phyloP scores from a whole-genome alignment of 2,113 vertebrate genomes.

The Leptodactylus fuscus region DNA sequence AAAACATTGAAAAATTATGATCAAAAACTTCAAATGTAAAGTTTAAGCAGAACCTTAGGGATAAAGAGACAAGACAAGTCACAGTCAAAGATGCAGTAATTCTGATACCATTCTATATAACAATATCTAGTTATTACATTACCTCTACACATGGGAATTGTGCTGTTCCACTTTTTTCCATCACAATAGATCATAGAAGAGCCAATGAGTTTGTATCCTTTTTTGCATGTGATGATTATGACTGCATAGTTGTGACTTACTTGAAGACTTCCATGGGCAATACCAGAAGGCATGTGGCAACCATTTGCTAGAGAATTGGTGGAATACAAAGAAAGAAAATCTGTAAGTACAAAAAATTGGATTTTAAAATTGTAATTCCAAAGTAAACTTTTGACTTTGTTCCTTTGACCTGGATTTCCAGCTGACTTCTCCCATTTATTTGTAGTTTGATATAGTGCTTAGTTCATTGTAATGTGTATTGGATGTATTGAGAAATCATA shows the following conservation, averaged over 20 bases:
- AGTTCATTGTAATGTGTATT: too few species aligned
- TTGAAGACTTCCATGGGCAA: slow-evolving; percentile 65
- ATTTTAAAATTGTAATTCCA: too few species aligned
- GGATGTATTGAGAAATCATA: too few species aligned
- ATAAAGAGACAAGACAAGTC: too few species aligned
- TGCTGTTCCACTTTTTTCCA: slow-evolving; percentile 71
- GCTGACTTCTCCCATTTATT: too few species aligned
- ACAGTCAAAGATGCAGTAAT: not conserved
- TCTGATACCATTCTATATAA: not conserved
- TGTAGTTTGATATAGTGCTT: too few species aligned
- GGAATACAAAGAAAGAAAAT: not conserved
- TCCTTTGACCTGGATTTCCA: too few species aligned
- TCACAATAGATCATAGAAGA: slow-evolving; percentile 70
- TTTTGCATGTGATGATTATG: slow-evolving; percentile 66
- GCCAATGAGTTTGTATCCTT: slow-evolving; percentile 69
- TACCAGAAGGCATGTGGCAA: not conserved
- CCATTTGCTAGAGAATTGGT: slow-evolving; percentile 3
- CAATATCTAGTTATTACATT: not conserved
- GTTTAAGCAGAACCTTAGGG: too few species aligned
- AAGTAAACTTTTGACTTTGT: too few species aligned
- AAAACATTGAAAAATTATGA: too few species aligned
- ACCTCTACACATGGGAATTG: slow-evolving; percentile 72
- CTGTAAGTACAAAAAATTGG: too few species aligned
- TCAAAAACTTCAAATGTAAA: too few species aligned
- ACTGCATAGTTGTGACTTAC: slow-evolving; percentile 66